Evolutionary conservation across 2,113 vertebrate species (phyloP), one percentile per base, ranked within the genome.

Genomic region (Pseudorasbora parva): DNA sequence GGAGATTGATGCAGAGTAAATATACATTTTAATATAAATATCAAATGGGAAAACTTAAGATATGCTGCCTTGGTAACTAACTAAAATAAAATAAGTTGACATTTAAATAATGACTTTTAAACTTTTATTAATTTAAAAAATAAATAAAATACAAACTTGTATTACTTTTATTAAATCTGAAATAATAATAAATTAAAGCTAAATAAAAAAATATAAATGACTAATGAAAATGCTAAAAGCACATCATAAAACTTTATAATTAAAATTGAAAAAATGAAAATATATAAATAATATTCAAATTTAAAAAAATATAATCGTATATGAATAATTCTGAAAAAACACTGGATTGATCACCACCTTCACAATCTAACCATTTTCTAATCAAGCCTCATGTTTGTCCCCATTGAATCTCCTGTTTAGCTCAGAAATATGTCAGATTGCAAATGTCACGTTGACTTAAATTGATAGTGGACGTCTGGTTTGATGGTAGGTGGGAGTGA

Each of bases 401-500:
- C 2, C 25, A 7, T 7, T 30, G 19, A 43, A 21, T n/a, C 19
- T 41, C 21, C 64, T 37, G 1, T 7, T 66, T 37, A 17, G 10
- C 33, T 69, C 33, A 21, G 8, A 41, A 41, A 41, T 69, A 69
- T 43, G 9, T 69, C 9, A 2, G 37, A 7, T 43, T 66, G 15
- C 7, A 27, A 66, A 43, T 25, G 37, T n/a, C 21, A 23, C 19
- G 1, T 45, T 69, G 66, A 17, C 57, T 62, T 5, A 1, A 62
- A n/a, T 5, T 47, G n/a, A n/a, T n/a, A n/a, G n/a, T n/a, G n/a
- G n/a, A 11, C n/a, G 64, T 56, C 14, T 59, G 15, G 6, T 87
- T 33, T 86, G 27, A 43, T 82, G 21, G 33, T 64, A 99, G 98
- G 96, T 99, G 1, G 98, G 98, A 68, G 94, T 99, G 88, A 99